Evolutionary conservation across 2,888 invertebrate species (phyloP).

Genomic region (Catotricha subobsoleta): DNA sequence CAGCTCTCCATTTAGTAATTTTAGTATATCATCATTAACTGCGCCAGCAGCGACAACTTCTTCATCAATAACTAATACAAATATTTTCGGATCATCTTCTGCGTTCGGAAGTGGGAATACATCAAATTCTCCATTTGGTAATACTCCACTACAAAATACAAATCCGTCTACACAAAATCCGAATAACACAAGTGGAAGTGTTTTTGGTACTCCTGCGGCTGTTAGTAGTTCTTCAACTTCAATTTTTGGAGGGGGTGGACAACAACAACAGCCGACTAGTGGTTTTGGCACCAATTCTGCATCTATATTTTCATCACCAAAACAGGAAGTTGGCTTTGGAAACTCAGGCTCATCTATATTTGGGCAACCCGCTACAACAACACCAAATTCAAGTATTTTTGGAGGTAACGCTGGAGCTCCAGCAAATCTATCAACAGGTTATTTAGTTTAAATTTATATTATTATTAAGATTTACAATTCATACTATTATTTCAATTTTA

Average conservation of each 20-base stretch:
- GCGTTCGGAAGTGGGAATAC: too few species aligned
- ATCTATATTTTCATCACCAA: background rate
- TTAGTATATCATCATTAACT: background rate
- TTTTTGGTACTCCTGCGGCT: background rate
- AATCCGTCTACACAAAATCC: background rate
- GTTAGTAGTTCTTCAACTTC: too few species aligned
- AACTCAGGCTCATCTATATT: background rate
- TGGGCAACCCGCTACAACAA: background rate
- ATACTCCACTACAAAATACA: background rate
- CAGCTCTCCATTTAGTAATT: background rate
- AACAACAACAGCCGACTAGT: too few species aligned
- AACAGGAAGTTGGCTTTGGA: background rate
- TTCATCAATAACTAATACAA: background rate
- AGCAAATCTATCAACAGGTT: too few species aligned
- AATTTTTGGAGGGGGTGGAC: too few species aligned
- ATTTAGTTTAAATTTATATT: too few species aligned
- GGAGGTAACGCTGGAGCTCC: background rate
- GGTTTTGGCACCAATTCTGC: too few species aligned
- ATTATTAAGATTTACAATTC: too few species aligned
- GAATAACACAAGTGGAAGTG: background rate
- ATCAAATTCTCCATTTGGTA: background rate
- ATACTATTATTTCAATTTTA: background rate
- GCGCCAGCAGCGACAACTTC: background rate
- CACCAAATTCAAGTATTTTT: constrained; percentile 1
- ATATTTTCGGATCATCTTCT: background rate